phyloP scores from a whole-genome alignment of 2,797 vertebrate species.

The Emys orbicularis region DNA sequence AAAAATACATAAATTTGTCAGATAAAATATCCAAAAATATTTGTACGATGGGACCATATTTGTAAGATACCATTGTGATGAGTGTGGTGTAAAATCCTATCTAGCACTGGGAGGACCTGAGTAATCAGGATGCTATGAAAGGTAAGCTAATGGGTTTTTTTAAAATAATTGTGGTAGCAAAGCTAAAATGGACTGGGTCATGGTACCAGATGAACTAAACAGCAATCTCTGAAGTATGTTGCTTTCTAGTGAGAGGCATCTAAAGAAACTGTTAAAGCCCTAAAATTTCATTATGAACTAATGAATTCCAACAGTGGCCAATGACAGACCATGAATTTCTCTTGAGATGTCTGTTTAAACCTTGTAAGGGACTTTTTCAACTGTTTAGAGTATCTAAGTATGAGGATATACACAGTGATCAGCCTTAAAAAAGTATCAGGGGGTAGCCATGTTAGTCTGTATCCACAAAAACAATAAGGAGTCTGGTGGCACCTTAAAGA shows the following conservation, averaged over 20 bases:
- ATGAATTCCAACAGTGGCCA: not conserved
- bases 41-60: not conserved
- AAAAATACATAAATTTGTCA: not conserved
- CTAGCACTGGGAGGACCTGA: not conserved
- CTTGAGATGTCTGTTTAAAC: not conserved
- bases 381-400: not conserved
- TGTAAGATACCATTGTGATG: not conserved
- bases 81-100: accelerated
- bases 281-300: not conserved
- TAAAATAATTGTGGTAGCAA: not conserved
- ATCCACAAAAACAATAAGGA: too few species aligned
- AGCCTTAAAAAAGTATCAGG: not conserved
- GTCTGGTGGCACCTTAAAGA: too few species aligned
- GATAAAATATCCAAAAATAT: not conserved
- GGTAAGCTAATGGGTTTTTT: not conserved
- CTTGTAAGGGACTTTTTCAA: not conserved
- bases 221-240: conserved; percentile 4
- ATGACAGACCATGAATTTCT: not conserved
- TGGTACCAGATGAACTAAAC: not conserved
- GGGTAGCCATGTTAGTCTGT: too few species aligned
- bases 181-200: not conserved
- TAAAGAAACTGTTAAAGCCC: not conserved
- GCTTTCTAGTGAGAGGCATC: not conserved
- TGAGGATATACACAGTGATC: not conserved
- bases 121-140: accelerated